Conservation (phyloP, 2,113 vertebrate species). For the Apteryx mantelli region DNA sequence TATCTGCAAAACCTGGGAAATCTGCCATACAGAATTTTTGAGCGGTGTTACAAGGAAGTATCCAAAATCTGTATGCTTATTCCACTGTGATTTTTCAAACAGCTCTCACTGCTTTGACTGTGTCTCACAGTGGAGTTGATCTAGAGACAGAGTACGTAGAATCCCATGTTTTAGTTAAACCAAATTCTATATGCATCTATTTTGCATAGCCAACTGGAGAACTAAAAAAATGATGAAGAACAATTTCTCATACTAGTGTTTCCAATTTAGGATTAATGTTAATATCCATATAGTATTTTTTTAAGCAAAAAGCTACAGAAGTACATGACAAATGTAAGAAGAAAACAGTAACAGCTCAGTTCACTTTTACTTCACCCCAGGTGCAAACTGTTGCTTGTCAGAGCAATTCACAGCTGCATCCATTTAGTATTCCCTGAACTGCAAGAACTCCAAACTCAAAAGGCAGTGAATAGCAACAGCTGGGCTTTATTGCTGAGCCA, state of each 20-base stretch:
- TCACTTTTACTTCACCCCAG: constrained; percentile 34
- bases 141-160: background rate
- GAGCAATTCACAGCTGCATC: background rate
- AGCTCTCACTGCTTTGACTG: background rate
- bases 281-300: background rate
- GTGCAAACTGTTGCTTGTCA: constrained; percentile 27
- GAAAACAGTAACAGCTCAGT: background rate
- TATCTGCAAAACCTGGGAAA: background rate
- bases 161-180: background rate
- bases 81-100: background rate
- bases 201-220: background rate
- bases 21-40: background rate
- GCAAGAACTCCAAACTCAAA: constrained; percentile 9
- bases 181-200: background rate
- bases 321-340: background rate
- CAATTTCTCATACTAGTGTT: background rate
- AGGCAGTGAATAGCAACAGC: constrained; percentile 43
- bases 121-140: background rate
- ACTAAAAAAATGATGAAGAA: background rate
- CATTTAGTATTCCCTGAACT: constrained; percentile 39
- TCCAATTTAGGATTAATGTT: background rate
- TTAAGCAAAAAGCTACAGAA: background rate
- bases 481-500: constrained; percentile 41
- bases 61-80: background rate
- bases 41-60: background rate